Evolutionary conservation across 2,888 invertebrate genomes (phyloP).

Genomic region (Escarpia spicata): DNA sequence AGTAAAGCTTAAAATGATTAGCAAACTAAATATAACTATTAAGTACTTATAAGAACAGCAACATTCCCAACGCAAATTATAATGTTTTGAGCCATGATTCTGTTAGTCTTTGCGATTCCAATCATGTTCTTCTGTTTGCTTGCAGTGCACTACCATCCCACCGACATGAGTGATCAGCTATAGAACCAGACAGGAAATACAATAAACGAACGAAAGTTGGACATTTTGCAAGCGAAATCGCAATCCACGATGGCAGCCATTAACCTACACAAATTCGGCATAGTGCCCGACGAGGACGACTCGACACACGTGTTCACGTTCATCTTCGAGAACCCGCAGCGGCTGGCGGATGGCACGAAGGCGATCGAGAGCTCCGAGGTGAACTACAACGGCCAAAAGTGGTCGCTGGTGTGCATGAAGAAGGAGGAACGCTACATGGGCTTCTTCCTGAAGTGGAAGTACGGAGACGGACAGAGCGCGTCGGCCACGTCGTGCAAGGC

Average conservation of each 20-base stretch:
- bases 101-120: not conserved
- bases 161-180: not conserved
- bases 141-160: not conserved
- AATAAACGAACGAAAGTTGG: not conserved
- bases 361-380: conserved; percentile 43
- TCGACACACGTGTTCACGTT: conserved; percentile 44
- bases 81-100: not conserved
- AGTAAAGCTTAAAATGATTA: not conserved
- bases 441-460: conserved; percentile 45
- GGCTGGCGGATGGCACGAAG: conserved; percentile 35
- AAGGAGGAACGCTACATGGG: conserved; percentile 45
- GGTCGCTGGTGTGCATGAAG: conserved; percentile 43
- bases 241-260: conserved; percentile 32
- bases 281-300: conserved; percentile 43
- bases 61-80: too few relatives aligned
- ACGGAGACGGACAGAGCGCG: conserved; percentile 39
- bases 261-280: conserved; percentile 41
- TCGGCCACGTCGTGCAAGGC: conserved; percentile 38
- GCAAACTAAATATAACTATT: not conserved
- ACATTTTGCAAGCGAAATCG: not conserved
- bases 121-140: not conserved
- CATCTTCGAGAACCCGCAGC: conserved; percentile 41
- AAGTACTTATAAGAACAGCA: not conserved
- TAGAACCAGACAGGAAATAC: not conserved
- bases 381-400: conserved; percentile 43